phyloP scores from a whole-genome alignment of 1,140 invertebrate species.

The Drosophila miranda region DNA sequence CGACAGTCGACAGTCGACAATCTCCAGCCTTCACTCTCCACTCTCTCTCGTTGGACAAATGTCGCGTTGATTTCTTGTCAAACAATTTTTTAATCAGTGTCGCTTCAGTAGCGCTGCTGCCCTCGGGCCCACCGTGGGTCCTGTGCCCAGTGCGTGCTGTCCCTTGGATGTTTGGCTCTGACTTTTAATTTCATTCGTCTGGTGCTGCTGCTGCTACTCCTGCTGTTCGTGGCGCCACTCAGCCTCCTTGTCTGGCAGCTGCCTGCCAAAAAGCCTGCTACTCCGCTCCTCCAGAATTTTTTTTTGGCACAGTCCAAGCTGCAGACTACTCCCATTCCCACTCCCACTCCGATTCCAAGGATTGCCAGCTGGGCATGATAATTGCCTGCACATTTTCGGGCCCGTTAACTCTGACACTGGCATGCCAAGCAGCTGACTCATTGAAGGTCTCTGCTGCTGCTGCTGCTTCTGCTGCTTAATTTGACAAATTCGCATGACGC shows the following conservation, averaged over 20 bases:
- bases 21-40: slow-evolving; percentile 11
- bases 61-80: slow-evolving; percentile 79
- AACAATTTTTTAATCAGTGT: slow-evolving; percentile 81
- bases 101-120: slow-evolving; percentile 65
- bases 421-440: slow-evolving; percentile 37
- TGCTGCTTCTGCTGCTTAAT: slow-evolving; percentile 57
- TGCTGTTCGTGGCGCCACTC: slow-evolving; percentile 42
- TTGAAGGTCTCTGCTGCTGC: slow-evolving; percentile 14
- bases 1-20: background rate
- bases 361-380: slow-evolving; percentile 45
- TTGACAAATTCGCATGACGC: slow-evolving; percentile 79
- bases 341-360: slow-evolving; percentile 7
- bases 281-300: slow-evolving; percentile 14
- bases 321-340: slow-evolving; percentile 13
- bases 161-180: slow-evolving; percentile 7
- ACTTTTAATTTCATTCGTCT: slow-evolving; percentile 67
- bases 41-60: slow-evolving; percentile 49
- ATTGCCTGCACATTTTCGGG: slow-evolving; percentile 72
- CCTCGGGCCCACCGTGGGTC: slow-evolving; percentile 1
- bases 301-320: slow-evolving; percentile 3
- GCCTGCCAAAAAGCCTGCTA: slow-evolving; percentile 11
- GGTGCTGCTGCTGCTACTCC: background rate
- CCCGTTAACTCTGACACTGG: slow-evolving; percentile 65
- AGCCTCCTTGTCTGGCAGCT: slow-evolving; percentile 41
- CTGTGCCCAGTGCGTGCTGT: background rate